Base-by-base conservation (phyloP, 2,113 vertebrate genomes). In the Corydoras maculifer region DNA sequence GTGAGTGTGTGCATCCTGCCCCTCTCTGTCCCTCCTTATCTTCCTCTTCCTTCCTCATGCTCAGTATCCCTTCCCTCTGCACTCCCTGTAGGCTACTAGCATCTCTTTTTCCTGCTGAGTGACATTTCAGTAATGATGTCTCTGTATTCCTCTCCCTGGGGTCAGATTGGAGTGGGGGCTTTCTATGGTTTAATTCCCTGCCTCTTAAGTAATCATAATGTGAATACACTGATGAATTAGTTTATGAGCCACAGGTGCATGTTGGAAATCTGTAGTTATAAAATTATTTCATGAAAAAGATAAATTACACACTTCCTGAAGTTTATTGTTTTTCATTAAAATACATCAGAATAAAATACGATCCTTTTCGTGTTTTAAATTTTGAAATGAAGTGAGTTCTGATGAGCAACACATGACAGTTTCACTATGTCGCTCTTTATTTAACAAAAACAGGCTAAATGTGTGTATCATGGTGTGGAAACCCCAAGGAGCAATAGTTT, bases 101-200 rank as follows among this genome's bases (percentile, higher is more conserved):
- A 58, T 79, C 62, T 62, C 60, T 62, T 65, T 67, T 64, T 76
- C 80, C 76, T 66, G 66, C 79, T 79, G 80, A 82, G 75, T 86
- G 82, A 87, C 81, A 84, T 87, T 86, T 86, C 65, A 10, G 73
- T 84, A 84, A 84, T 80, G 79, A 82, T 72, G 67, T 81, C 69
- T 80, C 72, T 77, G 68, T 77, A 75, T 79, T 61, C 74, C 14
- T 65, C 25, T 48, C 67, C 70, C 51, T 74, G 74, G 32, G 64
- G 58, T 61, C 50, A 62, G 58, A 10, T 43, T 5, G 3, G 79
- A 58, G 73, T 70, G 49, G 30, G 31, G 54, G 48, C 58, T 68
- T 31, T 69, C 62, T 57, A 7, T 15, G 14, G 14, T n/a, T n/a
- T 57, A 13, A 57, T 57, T n/a, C 65, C 25, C 75, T 2, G 18